phyloP scores from a whole-genome alignment of 1,140 invertebrate species.

The Eulimnadia texana region DNA sequence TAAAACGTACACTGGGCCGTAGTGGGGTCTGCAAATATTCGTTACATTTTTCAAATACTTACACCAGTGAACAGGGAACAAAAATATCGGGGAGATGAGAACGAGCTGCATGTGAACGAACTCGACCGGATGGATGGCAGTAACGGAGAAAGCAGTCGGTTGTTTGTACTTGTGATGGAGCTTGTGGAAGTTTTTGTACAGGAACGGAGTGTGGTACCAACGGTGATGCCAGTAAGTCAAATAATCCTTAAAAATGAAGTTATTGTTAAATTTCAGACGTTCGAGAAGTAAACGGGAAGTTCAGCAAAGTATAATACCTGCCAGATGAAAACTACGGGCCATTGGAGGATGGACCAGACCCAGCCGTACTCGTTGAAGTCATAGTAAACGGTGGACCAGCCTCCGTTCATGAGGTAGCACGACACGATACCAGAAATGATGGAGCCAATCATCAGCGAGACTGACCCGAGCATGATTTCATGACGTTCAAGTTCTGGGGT shows the following conservation, averaged over 20 bases:
- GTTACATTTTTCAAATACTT: conserved; percentile 28
- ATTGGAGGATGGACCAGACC: conserved; percentile 47
- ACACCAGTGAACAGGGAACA: conserved; percentile 46
- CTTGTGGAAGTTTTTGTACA: conserved; percentile 58
- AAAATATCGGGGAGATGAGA: conserved; percentile 32
- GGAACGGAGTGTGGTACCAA: conserved; percentile 46
- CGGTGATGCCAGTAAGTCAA: conserved; percentile 49
- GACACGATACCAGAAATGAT: conserved; percentile 40
- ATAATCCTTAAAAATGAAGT: conserved; percentile 39
- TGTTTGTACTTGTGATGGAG: conserved; percentile 58
- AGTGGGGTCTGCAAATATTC: too few species aligned
- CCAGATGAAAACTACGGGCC: conserved; percentile 45
- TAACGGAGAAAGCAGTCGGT: conserved; percentile 55
- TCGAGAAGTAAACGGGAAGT: not conserved
- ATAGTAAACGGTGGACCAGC: conserved; percentile 47
- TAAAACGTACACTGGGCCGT: too few species aligned
- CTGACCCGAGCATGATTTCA: conserved; percentile 46
- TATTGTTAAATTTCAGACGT: conserved; percentile 19
- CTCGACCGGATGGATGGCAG: conserved; percentile 54
- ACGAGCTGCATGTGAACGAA: conserved; percentile 40
- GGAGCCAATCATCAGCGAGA: conserved; percentile 39
- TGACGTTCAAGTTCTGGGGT: conserved; percentile 46
- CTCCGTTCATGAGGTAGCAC: conserved; percentile 49
- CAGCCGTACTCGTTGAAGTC: conserved; percentile 43
- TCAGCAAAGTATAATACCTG: conserved; percentile 29